These are phyloP conservation scores for Ciconia stormi DNA, from an alignment of 2,113 vertebrate species.

Conservation along the genomic window DNA sequence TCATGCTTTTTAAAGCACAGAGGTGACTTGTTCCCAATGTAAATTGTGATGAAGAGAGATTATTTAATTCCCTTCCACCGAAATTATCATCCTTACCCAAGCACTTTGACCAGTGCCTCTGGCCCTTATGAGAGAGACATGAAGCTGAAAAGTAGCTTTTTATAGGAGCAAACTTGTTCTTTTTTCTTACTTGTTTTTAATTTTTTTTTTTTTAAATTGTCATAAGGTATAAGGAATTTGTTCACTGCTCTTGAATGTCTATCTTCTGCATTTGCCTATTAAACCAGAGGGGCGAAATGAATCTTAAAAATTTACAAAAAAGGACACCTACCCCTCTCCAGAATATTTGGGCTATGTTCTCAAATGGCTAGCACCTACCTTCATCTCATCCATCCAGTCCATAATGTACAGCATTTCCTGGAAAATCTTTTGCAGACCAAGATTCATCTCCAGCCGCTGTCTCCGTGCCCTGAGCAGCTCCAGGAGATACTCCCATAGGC, in stretches of 20 bases:
- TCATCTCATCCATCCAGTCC: constrained; percentile 99
- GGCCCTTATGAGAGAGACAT: neutral
- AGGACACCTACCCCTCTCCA: neutral
- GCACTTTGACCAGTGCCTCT: neutral
- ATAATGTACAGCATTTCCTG: constrained; percentile 98
- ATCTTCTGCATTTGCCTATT: neutral
- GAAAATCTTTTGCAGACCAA: constrained; percentile 94
- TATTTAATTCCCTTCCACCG: neutral
- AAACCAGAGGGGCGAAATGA: neutral
- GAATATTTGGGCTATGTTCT: neutral
- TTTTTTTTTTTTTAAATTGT: neutral
- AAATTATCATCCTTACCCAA: neutral
- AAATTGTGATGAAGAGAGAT: neutral
- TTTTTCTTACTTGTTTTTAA: neutral
- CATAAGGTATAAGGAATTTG: neutral
- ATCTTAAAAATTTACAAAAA: neutral
- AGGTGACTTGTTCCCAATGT: neutral
- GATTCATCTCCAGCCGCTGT: constrained; percentile 91
- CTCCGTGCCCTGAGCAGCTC: constrained; percentile 90
- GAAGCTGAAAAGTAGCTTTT: neutral
- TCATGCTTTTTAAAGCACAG: constrained; percentile 15
- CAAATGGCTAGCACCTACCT: constrained; percentile 73
- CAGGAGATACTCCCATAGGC: constrained; percentile 95
- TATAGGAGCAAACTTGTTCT: neutral
- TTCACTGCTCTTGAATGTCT: neutral